Evolutionary conservation across 2,113 vertebrate genomes (phyloP).

Genomic region (Tyrannus savana): DNA sequence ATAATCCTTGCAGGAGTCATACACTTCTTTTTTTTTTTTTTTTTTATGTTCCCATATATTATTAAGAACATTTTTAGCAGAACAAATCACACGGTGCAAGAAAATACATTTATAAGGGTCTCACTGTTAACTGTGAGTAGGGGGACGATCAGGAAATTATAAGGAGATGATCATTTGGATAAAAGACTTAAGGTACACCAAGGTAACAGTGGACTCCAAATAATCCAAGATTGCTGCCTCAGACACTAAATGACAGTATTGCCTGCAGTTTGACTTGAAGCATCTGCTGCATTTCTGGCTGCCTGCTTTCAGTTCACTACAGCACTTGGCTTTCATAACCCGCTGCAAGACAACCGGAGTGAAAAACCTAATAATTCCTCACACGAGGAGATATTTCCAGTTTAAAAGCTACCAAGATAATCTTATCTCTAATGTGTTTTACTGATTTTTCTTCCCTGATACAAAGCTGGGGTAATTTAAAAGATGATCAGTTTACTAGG

Average conservation of each 20-base stretch:
- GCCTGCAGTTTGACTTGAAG: neutral
- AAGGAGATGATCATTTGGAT: neutral
- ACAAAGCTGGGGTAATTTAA: neutral
- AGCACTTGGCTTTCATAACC: neutral
- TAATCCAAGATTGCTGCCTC: neutral
- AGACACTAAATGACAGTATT: neutral
- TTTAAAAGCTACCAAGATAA: conserved; percentile 1
- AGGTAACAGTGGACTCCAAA: neutral
- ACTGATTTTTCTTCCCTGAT: conserved; percentile 1
- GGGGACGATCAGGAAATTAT: neutral
- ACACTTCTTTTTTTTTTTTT: neutral
- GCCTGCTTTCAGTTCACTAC: neutral
- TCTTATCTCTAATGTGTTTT: conserved; percentile 5
- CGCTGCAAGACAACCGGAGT: neutral
- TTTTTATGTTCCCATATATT: conserved; percentile 34
- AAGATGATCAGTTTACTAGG: conserved; percentile 14
- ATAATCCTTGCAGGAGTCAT: conserved; percentile 48
- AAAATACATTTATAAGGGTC: neutral
- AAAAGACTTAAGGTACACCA: neutral
- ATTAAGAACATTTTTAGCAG: conserved; percentile 46
- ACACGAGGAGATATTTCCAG: neutral
- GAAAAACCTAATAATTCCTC: neutral
- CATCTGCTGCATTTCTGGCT: neutral
- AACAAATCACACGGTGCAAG: conserved; percentile 28
- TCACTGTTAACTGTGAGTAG: neutral